Evolutionary conservation across 2,888 invertebrate species (phyloP), one percentile per base, ranked within the genome.

Genomic region (Ormyrus nitidulus): DNA sequence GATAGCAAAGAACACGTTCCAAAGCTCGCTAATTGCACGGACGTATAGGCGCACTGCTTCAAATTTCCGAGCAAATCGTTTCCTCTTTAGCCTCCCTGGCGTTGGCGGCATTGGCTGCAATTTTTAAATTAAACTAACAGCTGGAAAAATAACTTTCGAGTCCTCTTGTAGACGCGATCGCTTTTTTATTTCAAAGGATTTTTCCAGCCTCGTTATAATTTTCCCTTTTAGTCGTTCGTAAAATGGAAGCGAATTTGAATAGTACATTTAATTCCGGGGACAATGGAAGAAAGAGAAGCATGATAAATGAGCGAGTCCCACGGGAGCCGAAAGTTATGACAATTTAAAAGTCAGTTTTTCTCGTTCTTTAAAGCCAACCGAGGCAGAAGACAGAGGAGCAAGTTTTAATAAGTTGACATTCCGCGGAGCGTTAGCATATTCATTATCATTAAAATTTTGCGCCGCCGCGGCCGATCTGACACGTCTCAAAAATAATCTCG

Each of bases 321-420:
- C 73, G 49, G 82, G 77, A 83, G 64, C 75, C 76, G 51, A 75
- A 81, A 83, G 84, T 85, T 83, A 84, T 81, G 84, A 84, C 80
- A 79, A 81, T 84, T 83, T 83, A 83, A 84, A 83, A 83, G 82
- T 81, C 81, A 83, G 64, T 83, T 83, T 81, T 82, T 73, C 62
- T 7, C 66, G 59, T 65, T 58, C 49, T 56, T 70, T 2, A 19
- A 48, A 44, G 8, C 44, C n/a, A n/a, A 44, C 44, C 3, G 9
- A 44, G 9, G 44, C 19, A 62, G 73, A 54, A 34, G 64, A n/a
- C 10, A 34, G 44, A 69, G 69, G 49, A 56, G 59, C 44, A 59
- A 65, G 59, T 44, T 73, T 82, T 81, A 81, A 84, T 80, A 80
- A 81, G 77, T 46, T 61, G 66, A 61, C 68, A 71, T 81, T 75